Conservation (phyloP, 2,888 invertebrate species). For the Eubasilissa splendida region DNA sequence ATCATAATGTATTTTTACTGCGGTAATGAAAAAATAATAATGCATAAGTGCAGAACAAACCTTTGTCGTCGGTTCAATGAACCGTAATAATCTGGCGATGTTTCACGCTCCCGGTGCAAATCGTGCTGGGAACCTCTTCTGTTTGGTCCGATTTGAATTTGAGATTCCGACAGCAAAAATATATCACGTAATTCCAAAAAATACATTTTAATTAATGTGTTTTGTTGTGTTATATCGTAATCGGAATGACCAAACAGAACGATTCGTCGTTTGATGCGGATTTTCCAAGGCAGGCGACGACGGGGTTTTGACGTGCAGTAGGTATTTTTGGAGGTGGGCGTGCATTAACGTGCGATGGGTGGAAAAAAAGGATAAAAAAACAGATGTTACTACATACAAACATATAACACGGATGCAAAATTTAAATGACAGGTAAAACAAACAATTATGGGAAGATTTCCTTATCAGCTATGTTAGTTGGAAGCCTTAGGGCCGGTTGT, state of each 20-base stretch:
- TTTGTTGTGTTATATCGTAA: background rate
- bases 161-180: background rate
- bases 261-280: conserved; percentile 20
- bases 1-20: conserved; percentile 21
- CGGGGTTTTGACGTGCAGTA: conserved; percentile 24
- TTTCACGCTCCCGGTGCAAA: conserved; percentile 77
- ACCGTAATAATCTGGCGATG: conserved; percentile 82
- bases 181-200: background rate
- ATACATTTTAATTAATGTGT: background rate
- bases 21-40: conserved; percentile 56
- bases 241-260: conserved; percentile 31
- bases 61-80: conserved; percentile 81
- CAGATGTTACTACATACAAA: conserved; percentile 49
- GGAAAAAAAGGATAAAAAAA: conserved; percentile 49
- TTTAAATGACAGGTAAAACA: too few species aligned
- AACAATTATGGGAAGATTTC: background rate
- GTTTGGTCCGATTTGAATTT: conserved; percentile 62
- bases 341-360: conserved; percentile 52
- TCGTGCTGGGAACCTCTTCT: conserved; percentile 86
- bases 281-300: conserved; percentile 27
- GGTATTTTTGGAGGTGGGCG: conserved; percentile 34
- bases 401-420: conserved; percentile 23
- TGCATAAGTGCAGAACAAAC: conserved; percentile 72
- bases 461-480: conserved; percentile 36
- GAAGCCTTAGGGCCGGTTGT: too few species aligned